phyloP scores from a whole-genome alignment of 2,113 vertebrate species.

The Etia nguti region DNA sequence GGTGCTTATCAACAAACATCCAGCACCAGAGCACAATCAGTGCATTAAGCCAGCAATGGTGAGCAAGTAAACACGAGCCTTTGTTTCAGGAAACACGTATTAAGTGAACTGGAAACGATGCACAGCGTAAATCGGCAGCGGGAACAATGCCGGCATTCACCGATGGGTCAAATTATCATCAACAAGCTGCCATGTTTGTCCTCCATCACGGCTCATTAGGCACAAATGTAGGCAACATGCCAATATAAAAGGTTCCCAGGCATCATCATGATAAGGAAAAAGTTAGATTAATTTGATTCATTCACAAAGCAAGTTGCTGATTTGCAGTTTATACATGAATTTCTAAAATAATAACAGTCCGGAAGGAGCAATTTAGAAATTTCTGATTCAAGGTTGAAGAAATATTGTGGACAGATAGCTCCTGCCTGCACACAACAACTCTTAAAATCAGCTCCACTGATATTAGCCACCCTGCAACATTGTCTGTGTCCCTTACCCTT shows the following conservation, averaged over 20 bases:
- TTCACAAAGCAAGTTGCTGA: neutral
- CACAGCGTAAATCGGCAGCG: slow-evolving; percentile 32
- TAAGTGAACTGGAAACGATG: slow-evolving; percentile 61
- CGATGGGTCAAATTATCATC: neutral
- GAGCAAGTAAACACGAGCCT: slow-evolving; percentile 16
- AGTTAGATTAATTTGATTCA: neutral
- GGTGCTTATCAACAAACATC: slow-evolving; percentile 13
- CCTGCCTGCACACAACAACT: neutral
- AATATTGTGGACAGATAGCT: neutral
- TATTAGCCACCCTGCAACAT: neutral
- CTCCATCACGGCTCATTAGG: neutral
- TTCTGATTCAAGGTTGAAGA: neutral
- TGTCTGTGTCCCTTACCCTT: neutral
- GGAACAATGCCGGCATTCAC: slow-evolving; percentile 37
- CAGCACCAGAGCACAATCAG: slow-evolving; percentile 33
- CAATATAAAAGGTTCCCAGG: neutral
- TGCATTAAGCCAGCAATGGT: neutral
- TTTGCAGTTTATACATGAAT: neutral
- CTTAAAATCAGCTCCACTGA: neutral
- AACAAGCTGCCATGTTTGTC: neutral
- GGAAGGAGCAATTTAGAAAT: neutral
- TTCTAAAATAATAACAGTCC: neutral
- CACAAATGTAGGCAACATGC: neutral
- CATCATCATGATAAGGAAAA: neutral
- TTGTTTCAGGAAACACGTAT: slow-evolving; percentile 40